Evolutionary conservation across 2,113 vertebrate species (phyloP).

Genomic region (Lutjanus erythropterus): DNA sequence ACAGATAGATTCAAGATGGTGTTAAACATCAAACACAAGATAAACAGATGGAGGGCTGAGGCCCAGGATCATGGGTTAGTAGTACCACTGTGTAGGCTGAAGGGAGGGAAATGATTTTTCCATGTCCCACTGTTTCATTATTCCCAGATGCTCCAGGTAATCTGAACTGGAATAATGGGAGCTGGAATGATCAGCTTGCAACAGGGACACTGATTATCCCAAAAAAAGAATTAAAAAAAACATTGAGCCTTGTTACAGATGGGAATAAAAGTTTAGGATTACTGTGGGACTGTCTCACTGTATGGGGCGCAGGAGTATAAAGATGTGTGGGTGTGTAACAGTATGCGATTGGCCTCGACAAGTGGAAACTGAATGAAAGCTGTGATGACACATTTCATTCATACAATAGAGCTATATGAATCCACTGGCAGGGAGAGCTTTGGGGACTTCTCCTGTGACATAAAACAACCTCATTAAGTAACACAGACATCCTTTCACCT

Average conservation of each 20-base stretch:
- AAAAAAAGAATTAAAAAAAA: constrained; percentile 24
- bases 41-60: constrained; percentile 63
- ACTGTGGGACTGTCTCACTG: constrained; percentile 60
- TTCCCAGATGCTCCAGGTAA: constrained; percentile 83
- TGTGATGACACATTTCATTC: constrained; percentile 56
- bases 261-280: constrained; percentile 64
- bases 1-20: constrained; percentile 80
- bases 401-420: constrained; percentile 30
- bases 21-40: constrained; percentile 72
- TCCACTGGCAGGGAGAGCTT: constrained; percentile 25
- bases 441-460: constrained; percentile 50
- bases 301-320: constrained; percentile 33
- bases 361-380: constrained; percentile 51
- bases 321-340: constrained; percentile 52
- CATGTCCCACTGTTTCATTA: constrained; percentile 76
- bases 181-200: constrained; percentile 68
- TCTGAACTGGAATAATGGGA: constrained; percentile 69
- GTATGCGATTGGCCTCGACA: constrained; percentile 24
- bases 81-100: constrained; percentile 51
- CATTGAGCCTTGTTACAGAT: constrained; percentile 46
- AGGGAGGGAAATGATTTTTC: constrained; percentile 79
- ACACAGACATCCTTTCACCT: constrained; percentile 60
- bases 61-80: constrained; percentile 65
- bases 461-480: constrained; percentile 63
- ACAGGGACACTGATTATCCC: constrained; percentile 72